phyloP scores from a whole-genome alignment of 2,113 vertebrate species.

The Ptychochromis oligacanthus region DNA sequence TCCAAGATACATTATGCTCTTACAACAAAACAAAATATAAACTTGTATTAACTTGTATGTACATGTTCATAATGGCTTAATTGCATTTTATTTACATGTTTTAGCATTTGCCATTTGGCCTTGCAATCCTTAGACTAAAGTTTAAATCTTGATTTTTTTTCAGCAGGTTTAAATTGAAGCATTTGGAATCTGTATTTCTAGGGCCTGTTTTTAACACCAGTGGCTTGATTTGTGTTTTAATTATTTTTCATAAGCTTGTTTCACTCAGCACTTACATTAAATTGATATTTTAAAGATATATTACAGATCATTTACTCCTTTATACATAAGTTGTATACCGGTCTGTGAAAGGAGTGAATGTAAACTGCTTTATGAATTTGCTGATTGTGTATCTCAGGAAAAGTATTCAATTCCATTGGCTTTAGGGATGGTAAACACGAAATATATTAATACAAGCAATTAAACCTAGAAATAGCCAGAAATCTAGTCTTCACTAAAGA shows the following conservation, averaged over 20 bases:
- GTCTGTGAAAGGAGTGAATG: not conserved
- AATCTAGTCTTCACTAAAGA: not conserved
- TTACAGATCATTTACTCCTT: too few species aligned
- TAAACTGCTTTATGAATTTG: not conserved
- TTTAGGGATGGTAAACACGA: not conserved
- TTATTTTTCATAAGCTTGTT: not conserved
- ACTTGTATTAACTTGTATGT: not conserved
- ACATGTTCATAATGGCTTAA: not conserved
- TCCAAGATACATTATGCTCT: slow-evolving; percentile 11
- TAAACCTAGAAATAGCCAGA: not conserved
- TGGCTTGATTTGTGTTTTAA: not conserved
- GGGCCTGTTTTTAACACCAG: not conserved
- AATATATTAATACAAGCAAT: not conserved
- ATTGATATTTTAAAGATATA: not conserved
- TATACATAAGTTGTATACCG: too few species aligned
- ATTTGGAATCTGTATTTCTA: not conserved
- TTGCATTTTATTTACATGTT: slow-evolving; percentile 1
- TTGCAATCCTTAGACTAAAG: not conserved
- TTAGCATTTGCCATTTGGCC: not conserved
- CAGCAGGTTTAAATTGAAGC: not conserved
- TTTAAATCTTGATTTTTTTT: not conserved
- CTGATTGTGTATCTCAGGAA: not conserved
- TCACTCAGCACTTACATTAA: not conserved
- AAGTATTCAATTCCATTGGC: not conserved
- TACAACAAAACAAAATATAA: not conserved